These are phyloP conservation scores for Rousettus madagascariensis DNA, from an alignment of 2,797 vertebrate genomes.

Conservation along the genomic window DNA sequence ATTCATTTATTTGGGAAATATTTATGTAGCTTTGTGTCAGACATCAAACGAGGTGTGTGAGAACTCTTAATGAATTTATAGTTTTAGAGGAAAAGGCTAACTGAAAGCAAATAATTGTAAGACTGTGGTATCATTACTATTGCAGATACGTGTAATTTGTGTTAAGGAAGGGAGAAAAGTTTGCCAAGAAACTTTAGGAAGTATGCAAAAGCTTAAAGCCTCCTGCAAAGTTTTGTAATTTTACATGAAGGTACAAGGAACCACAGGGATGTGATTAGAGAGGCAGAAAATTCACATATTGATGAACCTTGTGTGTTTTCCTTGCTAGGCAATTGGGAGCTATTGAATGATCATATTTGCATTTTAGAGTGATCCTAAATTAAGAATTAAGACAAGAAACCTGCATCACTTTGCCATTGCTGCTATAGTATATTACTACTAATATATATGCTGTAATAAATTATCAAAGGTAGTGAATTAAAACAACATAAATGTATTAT, in stretches of 20 bases:
- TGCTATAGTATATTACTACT: not conserved
- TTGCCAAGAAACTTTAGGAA: not conserved
- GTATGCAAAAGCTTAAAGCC: not conserved
- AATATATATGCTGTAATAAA: not conserved
- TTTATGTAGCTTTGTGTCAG: not conserved
- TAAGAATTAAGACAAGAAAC: not conserved
- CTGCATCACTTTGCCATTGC: not conserved
- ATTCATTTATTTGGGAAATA: not conserved
- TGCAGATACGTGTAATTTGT: not conserved
- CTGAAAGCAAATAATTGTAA: not conserved
- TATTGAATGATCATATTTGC: not conserved
- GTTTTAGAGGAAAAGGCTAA: not conserved
- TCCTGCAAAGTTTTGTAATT: not conserved
- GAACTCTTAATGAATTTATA: not conserved
- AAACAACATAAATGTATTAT: not conserved
- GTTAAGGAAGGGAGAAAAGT: not conserved
- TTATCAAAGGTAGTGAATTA: not conserved
- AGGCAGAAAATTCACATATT: not conserved
- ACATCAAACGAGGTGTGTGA: not conserved
- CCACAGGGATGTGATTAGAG: not conserved
- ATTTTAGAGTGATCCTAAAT: not conserved
- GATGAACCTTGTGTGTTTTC: not conserved
- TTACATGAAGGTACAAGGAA: not conserved
- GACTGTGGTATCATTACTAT: not conserved
- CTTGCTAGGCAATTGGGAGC: not conserved